Percentiles rank a stretch among this genome's conserved stretches.
phyloP scores from a whole-genome alignment of 1,140 invertebrate species.

The Sinonovacula constricta region DNA sequence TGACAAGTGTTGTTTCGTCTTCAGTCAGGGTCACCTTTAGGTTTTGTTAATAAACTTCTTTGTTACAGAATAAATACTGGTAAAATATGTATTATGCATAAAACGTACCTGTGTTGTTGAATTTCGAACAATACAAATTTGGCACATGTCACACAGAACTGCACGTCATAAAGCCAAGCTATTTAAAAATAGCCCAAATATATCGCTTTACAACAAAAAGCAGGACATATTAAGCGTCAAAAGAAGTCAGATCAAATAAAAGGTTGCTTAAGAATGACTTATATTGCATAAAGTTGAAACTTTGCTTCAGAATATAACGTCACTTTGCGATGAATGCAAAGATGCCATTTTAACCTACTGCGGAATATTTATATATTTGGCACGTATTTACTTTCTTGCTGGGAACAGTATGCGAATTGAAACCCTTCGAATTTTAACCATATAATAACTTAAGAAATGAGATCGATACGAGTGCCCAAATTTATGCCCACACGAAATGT shows the following conservation, averaged over 20 bases:
- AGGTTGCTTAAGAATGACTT: not conserved
- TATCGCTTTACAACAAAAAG: not conserved
- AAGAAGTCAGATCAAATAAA: not conserved
- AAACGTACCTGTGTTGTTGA: not conserved
- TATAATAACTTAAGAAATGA: no score
- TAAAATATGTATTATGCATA: no score
- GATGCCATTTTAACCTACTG: no score
- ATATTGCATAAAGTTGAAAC: not conserved
- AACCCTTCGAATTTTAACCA: no score
- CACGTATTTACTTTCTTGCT: no score
- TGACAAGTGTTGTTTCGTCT: conserved; percentile 16
- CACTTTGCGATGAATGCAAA: no score
- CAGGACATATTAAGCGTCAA: not conserved
- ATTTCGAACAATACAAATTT: not conserved
- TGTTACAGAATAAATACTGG: not conserved
- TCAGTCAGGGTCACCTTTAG: not conserved
- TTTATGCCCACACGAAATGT: no score
- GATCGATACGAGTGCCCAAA: no score
- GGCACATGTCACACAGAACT: not conserved
- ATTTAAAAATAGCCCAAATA: not conserved
- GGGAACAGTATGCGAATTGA: no score
- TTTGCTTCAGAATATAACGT: no score
- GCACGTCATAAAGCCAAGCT: not conserved
- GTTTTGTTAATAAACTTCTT: not conserved
- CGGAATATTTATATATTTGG: no score